A percentile compares a stretch with the other conserved stretches of the same genome.
phyloP scores from a whole-genome alignment of 1,140 invertebrate species.

The Pissodes strobi region DNA sequence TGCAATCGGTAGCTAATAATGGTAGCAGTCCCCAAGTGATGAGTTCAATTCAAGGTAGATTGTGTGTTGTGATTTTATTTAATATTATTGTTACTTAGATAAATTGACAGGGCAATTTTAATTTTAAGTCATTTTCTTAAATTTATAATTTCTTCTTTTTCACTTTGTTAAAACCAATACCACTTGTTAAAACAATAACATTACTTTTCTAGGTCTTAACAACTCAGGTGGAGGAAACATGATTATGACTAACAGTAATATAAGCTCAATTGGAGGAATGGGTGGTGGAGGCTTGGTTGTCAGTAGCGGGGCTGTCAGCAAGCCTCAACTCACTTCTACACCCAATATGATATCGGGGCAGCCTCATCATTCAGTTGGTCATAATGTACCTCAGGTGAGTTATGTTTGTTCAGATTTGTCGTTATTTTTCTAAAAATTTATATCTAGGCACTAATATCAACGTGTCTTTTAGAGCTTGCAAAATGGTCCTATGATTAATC shows the following conservation, averaged over 20 bases:
- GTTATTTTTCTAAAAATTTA: not conserved
- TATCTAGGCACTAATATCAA: not conserved
- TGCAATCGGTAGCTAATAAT: conserved; percentile 65
- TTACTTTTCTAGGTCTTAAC: conserved; percentile 56
- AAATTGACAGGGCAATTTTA: not conserved
- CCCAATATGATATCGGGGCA: conserved; percentile 55
- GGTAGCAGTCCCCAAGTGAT: conserved; percentile 65
- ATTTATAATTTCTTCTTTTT: not conserved
- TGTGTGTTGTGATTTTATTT: not conserved
- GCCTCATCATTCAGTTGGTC: conserved; percentile 54
- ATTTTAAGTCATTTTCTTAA: too few relatives aligned
- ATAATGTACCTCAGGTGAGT: conserved; percentile 57
- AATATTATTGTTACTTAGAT: too few relatives aligned
- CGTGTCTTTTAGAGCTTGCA: conserved; percentile 59
- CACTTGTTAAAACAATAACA: too few relatives aligned
- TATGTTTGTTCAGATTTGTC: not conserved
- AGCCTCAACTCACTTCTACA: conserved; percentile 61
- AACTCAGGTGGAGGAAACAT: conserved; percentile 66
- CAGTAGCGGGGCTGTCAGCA: conserved; percentile 71
- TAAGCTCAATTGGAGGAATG: conserved; percentile 67
- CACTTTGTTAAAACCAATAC: too few relatives aligned
- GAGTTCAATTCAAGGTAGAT: conserved; percentile 67
- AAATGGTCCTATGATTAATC: conserved; percentile 72
- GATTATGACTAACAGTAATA: conserved; percentile 72
- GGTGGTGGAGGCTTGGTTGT: conserved; percentile 66